A percentile compares a stretch with the other conserved stretches of the same genome.
Conservation (phyloP, 2,888 invertebrate genomes). For the Antitype chi region DNA sequence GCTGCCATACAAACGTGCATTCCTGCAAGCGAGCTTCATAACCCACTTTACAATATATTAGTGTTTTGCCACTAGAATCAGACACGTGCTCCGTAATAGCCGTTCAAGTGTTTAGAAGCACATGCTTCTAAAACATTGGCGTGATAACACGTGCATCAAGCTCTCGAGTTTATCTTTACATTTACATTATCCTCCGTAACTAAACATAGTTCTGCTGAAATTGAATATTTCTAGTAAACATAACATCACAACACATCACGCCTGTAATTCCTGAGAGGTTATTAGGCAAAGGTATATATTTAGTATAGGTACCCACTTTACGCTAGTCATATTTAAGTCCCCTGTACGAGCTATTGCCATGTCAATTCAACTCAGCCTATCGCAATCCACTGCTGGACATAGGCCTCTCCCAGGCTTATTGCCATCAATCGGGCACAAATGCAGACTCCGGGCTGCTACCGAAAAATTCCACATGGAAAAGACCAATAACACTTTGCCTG, state of each 20-base stretch:
- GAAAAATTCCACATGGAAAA: too few species aligned
- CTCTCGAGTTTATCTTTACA: constrained; percentile 53
- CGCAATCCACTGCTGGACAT: too few species aligned
- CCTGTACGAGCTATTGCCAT: too few species aligned
- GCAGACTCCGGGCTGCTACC: too few species aligned
- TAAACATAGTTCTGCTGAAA: constrained; percentile 24
- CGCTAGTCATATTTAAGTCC: too few species aligned
- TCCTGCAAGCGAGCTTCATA: constrained; percentile 18
- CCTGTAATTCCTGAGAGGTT: neutral
- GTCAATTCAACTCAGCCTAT: too few species aligned
- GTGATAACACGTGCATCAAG: constrained; percentile 54
- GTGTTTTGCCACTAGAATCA: constrained; percentile 15
- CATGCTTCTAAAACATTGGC: constrained; percentile 42
- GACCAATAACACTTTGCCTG: too few species aligned
- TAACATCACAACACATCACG: neutral
- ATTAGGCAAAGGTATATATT: neutral
- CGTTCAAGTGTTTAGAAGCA: constrained; percentile 56
- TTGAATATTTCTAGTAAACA: constrained; percentile 13
- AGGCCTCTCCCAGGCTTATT: too few species aligned
- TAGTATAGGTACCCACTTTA: neutral
- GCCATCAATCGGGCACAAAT: too few species aligned
- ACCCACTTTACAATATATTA: constrained; percentile 43
- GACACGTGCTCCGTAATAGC: constrained; percentile 38
- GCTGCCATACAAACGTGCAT: constrained; percentile 15
- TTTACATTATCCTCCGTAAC: constrained; percentile 37